phyloP scores from a whole-genome alignment of 2,888 invertebrate genomes.

The Cheilosia vernalis region DNA sequence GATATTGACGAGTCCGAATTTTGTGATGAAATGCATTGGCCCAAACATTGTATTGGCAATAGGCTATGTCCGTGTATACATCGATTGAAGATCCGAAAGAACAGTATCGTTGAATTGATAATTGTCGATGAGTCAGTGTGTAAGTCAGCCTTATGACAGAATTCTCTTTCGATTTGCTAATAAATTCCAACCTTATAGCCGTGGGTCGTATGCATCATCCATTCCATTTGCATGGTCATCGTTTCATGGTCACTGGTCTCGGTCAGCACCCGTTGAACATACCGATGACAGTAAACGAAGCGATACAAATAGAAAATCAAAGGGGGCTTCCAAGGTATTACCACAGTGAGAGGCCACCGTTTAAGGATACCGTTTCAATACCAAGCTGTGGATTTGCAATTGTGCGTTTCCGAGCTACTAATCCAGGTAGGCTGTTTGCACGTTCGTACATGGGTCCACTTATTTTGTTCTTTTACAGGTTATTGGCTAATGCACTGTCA shows the following conservation, averaged over 20 bases:
- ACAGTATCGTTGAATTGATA: conserved; percentile 80
- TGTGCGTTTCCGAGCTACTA: conserved; percentile 78
- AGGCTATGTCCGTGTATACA: conserved; percentile 78
- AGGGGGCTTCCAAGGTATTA: conserved; percentile 68
- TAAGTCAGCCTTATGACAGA: conserved; percentile 71
- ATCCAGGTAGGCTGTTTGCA: conserved; percentile 76
- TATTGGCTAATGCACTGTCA: conserved; percentile 80
- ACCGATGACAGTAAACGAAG: conserved; percentile 77
- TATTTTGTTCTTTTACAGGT: conserved; percentile 70
- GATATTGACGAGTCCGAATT: conserved; percentile 79
- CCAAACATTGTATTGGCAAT: conserved; percentile 74
- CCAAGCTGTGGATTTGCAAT: conserved; percentile 80
- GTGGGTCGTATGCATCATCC: conserved; percentile 81
- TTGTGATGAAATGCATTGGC: conserved; percentile 77
- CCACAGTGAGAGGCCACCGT: conserved; percentile 77
- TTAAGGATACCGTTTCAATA: conserved; percentile 81
- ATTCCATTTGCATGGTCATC: conserved; percentile 81
- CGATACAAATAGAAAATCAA: conserved; percentile 76
- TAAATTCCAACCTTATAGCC: conserved; percentile 76
- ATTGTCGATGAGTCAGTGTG: conserved; percentile 80
- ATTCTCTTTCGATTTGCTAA: conserved; percentile 4
- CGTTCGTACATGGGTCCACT: not conserved
- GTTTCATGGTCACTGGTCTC: conserved; percentile 80
- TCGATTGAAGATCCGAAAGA: conserved; percentile 77
- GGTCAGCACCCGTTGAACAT: conserved; percentile 76